Evolutionary conservation across 2,797 vertebrate species (phyloP), one percentile per base, ranked within the genome.

Genomic region (Enteromius mattozi): DNA sequence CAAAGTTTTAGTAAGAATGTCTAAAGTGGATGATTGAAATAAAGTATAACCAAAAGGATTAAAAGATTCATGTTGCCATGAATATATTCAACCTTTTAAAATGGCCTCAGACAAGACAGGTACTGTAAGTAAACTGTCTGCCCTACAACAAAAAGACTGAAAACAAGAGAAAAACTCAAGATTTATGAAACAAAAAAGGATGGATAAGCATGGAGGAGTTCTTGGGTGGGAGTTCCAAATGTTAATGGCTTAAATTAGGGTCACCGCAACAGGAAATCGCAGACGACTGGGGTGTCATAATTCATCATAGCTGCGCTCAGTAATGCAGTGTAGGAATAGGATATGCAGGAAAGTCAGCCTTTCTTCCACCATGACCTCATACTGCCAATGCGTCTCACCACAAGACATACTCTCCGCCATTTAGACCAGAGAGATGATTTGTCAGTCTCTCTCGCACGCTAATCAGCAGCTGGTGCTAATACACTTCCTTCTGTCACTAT

Each of bases 401-500:
- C 88, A 89, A 86, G 86, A 89, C 86, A 82, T 88, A 42, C 81
- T 77, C 68, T 78, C 85, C 78, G 47, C 63, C 82, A 82, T 75
- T 82, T 45, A 87, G 75, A 89, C 75, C 47, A 77, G 81, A 70
- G 59, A 87, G 76, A 87, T 87, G 86, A 87, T 87, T 89, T 84
- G 86, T 86, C 86, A 88, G 88, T 82, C 90, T 89, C 88, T 78
- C 89, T 91, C 65, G 76, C 83, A 42, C 70, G 27, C 82, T 87
- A 85, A 87, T 83, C 81, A 87, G 81, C 66, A 59, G 74, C 80
- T 72, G 84, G 78, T 59, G 63, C 86, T 69, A 80, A 56, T 83
- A 84, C 35, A 79, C 79, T 87, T 86, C 82, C 87, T 66, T 69
- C 91, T 91, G 92, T 93, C 91, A 91, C 88, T n/a, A 81, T 45